Evolutionary conservation across 2,797 vertebrate species (phyloP), one percentile per base, ranked within the genome.

Genomic region (Cirrhinus molitorella): DNA sequence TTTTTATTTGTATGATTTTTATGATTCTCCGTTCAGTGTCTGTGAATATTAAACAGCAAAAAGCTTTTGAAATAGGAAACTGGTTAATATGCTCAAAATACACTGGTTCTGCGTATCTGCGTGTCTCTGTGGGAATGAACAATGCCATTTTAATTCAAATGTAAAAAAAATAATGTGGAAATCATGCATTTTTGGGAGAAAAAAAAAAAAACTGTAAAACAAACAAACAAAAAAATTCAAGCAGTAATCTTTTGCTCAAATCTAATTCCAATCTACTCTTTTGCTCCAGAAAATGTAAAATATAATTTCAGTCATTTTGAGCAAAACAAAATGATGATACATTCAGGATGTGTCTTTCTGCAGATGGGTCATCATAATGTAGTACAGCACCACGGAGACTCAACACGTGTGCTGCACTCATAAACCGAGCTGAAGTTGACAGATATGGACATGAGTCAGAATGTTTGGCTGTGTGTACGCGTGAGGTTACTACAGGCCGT

Each of bases 401-500:
- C 59, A 61, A 45, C 74, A 61, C 3, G 23, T 61, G 74, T 63
- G 57, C 16, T 43, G 13, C 37, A 2, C 11, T 49, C 43, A 13
- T 6, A 78, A 49, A 78, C 9, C 34, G 45, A 71, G 43, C 68
- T 16, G 43, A 37, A 34, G 57, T 21, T 78, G 75, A 49, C 57
- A 78, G 57, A 63, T 78, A 34, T 37, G 79, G 49, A 79, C 82
- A 83, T 83, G 72, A 88, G 61, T 78, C 83, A 57, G 49, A 17
- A 19, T 83, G 73, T 86, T 80, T 85, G 79, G 45, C 23, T 84
- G 70, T 9, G 55, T 34, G 61, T 3, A 5, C 47, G 4, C 8
- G 43, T 45, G 25, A 37, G 61, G 85, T 88, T 84, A 87, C 85
- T 85, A n/a, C 34, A 79, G 88, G 88, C 31, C 85, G 28, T 82